Conservation (phyloP, 2,888 invertebrate genomes). For the Lampropteryx suffumata region DNA sequence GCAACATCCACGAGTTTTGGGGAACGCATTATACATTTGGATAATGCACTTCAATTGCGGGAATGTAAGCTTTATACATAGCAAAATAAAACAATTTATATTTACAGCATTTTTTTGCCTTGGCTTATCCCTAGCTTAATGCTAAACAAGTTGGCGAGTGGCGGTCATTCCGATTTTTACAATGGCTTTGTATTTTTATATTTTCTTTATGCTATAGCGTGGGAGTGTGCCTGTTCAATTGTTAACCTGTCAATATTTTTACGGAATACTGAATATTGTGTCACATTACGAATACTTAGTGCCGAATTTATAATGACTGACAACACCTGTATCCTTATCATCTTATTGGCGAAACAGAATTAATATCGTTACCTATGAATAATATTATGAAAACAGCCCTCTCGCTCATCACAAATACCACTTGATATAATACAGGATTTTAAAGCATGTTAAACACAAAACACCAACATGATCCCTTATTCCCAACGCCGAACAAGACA, state of each 20-base stretch:
- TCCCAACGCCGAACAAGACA: conserved; percentile 53
- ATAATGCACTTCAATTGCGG: conserved; percentile 11
- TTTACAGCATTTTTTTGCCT: background rate
- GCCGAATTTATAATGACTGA: no score
- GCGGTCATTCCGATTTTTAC: conserved; percentile 57
- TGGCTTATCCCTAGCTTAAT: background rate
- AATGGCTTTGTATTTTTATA: conserved; percentile 32
- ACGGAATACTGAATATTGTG: background rate
- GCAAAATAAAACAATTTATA: conserved; percentile 1
- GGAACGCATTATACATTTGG: conserved; percentile 38
- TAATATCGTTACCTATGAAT: background rate
- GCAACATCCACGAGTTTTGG: conserved; percentile 39
- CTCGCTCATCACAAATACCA: conserved; percentile 35
- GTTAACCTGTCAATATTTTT: conserved; percentile 14
- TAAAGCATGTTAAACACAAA: conserved; percentile 65
- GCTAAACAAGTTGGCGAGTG: conserved; percentile 35
- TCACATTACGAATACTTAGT: background rate
- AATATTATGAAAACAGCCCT: background rate
- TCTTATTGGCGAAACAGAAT: no score
- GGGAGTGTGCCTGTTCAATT: conserved; percentile 36
- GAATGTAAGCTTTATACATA: conserved; percentile 38
- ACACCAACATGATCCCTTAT: conserved; percentile 67
- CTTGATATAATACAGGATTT: conserved; percentile 49
- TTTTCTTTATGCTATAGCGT: conserved; percentile 36
- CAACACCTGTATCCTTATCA: background rate